A percentile compares a stretch with the other conserved stretches of the same genome.
Conservation (phyloP, 2,797 vertebrate genomes). For the Diplodus sargus region DNA sequence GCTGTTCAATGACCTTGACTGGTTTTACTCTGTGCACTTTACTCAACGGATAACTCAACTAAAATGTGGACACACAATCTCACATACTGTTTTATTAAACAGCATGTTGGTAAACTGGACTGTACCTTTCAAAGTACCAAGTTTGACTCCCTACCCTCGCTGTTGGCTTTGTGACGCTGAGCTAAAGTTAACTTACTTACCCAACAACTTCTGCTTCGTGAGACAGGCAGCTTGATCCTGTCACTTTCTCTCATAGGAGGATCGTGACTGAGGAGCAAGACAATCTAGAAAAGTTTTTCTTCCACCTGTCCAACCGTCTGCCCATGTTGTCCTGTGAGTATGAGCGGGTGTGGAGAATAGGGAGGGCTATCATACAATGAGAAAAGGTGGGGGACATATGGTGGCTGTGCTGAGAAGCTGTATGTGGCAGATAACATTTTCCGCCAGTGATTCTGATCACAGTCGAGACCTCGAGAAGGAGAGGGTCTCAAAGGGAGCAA, state of each 20-base stretch:
- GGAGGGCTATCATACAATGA: constrained; percentile 36
- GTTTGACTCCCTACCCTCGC: too few species aligned
- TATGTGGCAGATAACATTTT: constrained; percentile 76
- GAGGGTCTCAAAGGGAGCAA: constrained; percentile 69
- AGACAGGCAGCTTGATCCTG: not conserved
- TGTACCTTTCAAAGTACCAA: too few species aligned
- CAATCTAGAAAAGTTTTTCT: constrained; percentile 29
- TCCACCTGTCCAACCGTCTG: not conserved
- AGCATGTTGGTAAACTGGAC: too few species aligned
- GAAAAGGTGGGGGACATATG: constrained; percentile 67
- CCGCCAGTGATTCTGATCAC: constrained; percentile 63
- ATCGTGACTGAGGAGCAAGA: constrained; percentile 8
- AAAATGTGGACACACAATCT: too few species aligned
- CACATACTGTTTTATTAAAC: too few species aligned
- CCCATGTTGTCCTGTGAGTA: constrained; percentile 6
- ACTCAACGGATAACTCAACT: too few species aligned
- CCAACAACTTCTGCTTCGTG: not conserved
- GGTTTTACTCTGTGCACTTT: too few species aligned
- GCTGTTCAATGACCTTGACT: too few species aligned
- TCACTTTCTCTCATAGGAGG: constrained; percentile 1
- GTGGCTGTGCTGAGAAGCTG: constrained; percentile 67
- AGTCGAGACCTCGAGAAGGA: constrained; percentile 58
- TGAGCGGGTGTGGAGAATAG: constrained; percentile 25
- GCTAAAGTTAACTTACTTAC: not conserved
- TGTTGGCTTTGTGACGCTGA: not conserved